These are phyloP conservation scores for Antechinus stuartii DNA, from an alignment of 2,113 vertebrate species.

Conservation along the genomic window DNA sequence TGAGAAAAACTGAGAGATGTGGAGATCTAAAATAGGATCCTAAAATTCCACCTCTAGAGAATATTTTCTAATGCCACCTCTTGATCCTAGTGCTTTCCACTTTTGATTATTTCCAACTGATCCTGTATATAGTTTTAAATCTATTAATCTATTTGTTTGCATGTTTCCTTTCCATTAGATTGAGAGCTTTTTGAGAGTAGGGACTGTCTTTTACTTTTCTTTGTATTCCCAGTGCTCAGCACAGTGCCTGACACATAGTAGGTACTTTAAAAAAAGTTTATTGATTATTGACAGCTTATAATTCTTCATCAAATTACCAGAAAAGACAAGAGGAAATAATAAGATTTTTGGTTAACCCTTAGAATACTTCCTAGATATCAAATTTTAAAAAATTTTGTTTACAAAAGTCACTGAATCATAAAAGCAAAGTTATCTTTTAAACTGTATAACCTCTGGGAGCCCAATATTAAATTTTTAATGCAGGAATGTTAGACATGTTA, in stretches of 20 bases:
- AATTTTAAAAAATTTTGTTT: constrained; percentile 1
- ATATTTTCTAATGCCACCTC: neutral
- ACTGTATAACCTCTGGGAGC: neutral
- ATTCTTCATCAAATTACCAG: constrained; percentile 35
- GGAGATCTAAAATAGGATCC: neutral
- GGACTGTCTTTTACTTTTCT: neutral
- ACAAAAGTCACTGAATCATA: neutral
- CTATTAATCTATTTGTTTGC: neutral
- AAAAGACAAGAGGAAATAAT: constrained; percentile 11
- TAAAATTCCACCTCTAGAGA: neutral
- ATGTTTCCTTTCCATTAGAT: neutral
- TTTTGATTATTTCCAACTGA: neutral
- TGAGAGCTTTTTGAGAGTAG: neutral
- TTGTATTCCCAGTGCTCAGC: neutral
- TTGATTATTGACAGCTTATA: neutral
- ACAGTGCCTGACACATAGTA: too few relatives aligned
- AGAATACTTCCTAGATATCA: neutral
- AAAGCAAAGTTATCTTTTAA: constrained; percentile 17
- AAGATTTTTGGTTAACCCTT: constrained; percentile 15
- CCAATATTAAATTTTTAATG: constrained; percentile 16
- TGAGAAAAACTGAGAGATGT: constrained; percentile 1
- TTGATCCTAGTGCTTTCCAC: neutral
- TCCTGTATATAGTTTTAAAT: neutral
- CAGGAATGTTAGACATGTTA: neutral
- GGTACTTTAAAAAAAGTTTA: neutral